These are phyloP conservation scores for Zaprionus nigranus DNA, from an alignment of 1,140 invertebrate species.

Conservation along the genomic window DNA sequence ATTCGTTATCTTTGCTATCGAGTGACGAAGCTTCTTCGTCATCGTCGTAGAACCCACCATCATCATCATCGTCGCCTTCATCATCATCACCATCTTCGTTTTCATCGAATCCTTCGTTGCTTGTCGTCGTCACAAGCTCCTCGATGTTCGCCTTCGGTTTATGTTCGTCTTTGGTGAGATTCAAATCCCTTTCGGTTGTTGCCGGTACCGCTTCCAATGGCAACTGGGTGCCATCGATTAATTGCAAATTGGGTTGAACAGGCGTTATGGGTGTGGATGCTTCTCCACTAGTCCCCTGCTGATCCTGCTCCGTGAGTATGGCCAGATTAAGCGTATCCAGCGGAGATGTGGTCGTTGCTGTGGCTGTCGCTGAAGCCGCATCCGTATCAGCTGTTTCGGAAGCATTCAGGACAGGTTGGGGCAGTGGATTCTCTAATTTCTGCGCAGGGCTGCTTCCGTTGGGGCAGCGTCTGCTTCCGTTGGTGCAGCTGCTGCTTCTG, in stretches of 20 bases:
- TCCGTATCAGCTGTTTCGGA: conserved; percentile 54
- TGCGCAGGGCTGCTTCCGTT: not conserved
- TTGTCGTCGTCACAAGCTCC: conserved; percentile 5
- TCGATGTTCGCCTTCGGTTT: conserved; percentile 11
- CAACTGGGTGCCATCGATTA: conserved; percentile 72
- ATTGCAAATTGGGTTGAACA: conserved; percentile 45
- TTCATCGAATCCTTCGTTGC: conserved; percentile 38
- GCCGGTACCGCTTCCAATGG: conserved; percentile 53
- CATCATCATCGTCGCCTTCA: conserved; percentile 26
- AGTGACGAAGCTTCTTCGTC: conserved; percentile 37
- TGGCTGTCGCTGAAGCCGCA: conserved; percentile 39
- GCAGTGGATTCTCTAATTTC: not conserved
- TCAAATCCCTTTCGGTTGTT: conserved; percentile 23
- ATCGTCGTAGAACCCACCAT: conserved; percentile 22
- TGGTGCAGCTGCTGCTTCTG: not conserved
- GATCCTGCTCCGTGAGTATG: conserved; percentile 62
- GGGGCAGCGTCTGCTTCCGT: not conserved
- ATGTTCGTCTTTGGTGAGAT: conserved; percentile 8
- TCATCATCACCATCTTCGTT: conserved; percentile 50
- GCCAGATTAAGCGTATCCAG: conserved; percentile 48
- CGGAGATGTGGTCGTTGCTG: conserved; percentile 68
- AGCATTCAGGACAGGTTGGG: conserved; percentile 55
- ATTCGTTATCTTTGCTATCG: conserved; percentile 45
- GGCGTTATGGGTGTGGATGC: conserved; percentile 50
- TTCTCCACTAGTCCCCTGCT: not conserved